phyloP scores from a whole-genome alignment of 2,888 invertebrate species.

The Ganaspis brasiliensis region DNA sequence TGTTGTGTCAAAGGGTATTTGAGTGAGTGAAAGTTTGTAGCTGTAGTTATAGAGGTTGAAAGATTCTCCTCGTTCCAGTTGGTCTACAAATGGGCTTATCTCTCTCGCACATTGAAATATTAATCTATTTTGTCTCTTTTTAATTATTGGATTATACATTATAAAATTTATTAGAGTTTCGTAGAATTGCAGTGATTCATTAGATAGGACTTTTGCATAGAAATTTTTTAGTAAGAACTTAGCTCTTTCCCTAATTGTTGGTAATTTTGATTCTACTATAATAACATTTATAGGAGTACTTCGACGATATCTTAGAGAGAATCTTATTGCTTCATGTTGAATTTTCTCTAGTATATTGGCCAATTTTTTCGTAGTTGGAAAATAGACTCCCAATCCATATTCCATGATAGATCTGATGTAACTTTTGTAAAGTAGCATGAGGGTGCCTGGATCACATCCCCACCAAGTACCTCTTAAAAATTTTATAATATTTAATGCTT shows the following conservation, averaged over 20 bases:
- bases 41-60: not conserved
- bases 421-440: slow-evolving; percentile 33
- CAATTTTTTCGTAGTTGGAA: not conserved
- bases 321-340: not conserved
- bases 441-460: slow-evolving; percentile 48
- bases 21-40: not conserved
- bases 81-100: too few relatives aligned
- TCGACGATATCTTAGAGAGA: slow-evolving; percentile 6
- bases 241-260: too few relatives aligned
- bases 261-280: slow-evolving; percentile 21
- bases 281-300: slow-evolving; percentile 40
- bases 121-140: too few relatives aligned
- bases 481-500: slow-evolving; percentile 50
- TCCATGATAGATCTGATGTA: slow-evolving; percentile 43
- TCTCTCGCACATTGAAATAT: too few relatives aligned
- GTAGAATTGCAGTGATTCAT: too few relatives aligned
- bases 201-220: too few relatives aligned
- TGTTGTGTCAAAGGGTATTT: not conserved
- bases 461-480: slow-evolving; percentile 50
- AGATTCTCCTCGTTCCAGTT: too few relatives aligned
- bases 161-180: too few relatives aligned
- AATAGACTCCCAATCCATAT: slow-evolving; percentile 11
- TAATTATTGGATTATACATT: too few relatives aligned
- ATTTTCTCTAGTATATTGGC: not conserved
- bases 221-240: too few relatives aligned